Conservation (phyloP, 2,797 vertebrate genomes). For the Labeo calbasu region DNA sequence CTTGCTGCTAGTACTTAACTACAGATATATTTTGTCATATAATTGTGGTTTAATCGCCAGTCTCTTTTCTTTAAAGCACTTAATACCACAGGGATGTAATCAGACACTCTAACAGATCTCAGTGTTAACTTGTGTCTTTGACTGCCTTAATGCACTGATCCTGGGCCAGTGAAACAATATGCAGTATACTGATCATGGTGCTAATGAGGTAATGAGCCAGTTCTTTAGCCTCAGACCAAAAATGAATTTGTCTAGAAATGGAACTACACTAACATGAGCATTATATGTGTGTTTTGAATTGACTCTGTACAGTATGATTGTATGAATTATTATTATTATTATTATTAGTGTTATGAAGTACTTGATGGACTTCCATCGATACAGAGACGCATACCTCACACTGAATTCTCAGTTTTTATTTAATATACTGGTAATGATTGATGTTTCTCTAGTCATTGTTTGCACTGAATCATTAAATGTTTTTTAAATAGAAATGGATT, state of each 20-base stretch:
- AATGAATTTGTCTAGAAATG: background rate
- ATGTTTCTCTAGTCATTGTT: background rate
- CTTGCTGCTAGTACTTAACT: constrained; percentile 82
- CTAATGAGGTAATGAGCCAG: constrained; percentile 17
- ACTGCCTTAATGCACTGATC: constrained; percentile 44
- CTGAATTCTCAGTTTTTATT: background rate
- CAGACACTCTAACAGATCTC: background rate
- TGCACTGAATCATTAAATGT: background rate
- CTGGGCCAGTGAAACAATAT: constrained; percentile 46
- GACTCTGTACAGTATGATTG: background rate
- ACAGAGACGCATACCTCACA: constrained; percentile 4
- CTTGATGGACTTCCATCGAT: background rate
- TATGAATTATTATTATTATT: constrained; percentile 22
- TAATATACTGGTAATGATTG: constrained; percentile 5
- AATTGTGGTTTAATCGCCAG: constrained; percentile 50
- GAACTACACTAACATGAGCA: background rate
- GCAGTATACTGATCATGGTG: constrained; percentile 20
- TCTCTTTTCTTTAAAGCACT: constrained; percentile 63
- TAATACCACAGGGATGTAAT: background rate
- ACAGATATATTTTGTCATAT: constrained; percentile 18
- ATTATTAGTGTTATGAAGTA: background rate
- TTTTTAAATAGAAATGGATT: background rate
- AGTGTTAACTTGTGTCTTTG: constrained; percentile 36
- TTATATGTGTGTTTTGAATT: constrained; percentile 19
- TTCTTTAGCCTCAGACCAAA: constrained; percentile 10